These are phyloP conservation scores for Ellobius talpinus DNA, from an alignment of 2,113 vertebrate genomes.

Conservation along the genomic window DNA sequence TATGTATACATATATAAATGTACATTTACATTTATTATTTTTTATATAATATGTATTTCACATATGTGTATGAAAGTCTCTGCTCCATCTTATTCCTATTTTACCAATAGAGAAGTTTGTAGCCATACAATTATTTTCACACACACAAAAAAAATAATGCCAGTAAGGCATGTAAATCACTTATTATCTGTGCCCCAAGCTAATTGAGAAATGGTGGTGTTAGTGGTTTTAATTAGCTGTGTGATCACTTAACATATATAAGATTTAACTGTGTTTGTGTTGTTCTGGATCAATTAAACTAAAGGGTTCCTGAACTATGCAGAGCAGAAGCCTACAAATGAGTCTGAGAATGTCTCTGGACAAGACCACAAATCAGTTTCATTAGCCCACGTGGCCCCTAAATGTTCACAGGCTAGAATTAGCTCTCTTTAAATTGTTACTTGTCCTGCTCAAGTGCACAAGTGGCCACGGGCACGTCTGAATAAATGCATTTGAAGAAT, in stretches of 20 bases:
- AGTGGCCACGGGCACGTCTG: slow-evolving; percentile 74
- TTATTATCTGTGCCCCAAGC: slow-evolving; percentile 45
- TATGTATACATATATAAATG: background rate
- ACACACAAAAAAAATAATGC: background rate
- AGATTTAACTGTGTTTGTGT: slow-evolving; percentile 71
- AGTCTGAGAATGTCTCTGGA: slow-evolving; percentile 66
- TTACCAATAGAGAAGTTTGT: slow-evolving; percentile 6
- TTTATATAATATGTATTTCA: background rate
- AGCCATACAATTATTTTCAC: slow-evolving; percentile 30
- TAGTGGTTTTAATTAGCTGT: slow-evolving; percentile 67
- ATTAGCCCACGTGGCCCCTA: slow-evolving; percentile 79
- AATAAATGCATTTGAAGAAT: slow-evolving; percentile 70
- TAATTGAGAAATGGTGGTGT: slow-evolving; percentile 54
- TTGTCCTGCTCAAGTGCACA: slow-evolving; percentile 81
- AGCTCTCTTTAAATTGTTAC: slow-evolving; percentile 75
- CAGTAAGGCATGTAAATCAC: background rate
- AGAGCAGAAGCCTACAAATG: slow-evolving; percentile 77
- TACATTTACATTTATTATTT: background rate
- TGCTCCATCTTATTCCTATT: background rate
- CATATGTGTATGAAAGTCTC: background rate
- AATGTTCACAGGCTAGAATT: slow-evolving; percentile 74
- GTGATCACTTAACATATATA: slow-evolving; percentile 70
- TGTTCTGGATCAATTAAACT: slow-evolving; percentile 70
- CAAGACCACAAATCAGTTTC: slow-evolving; percentile 83
- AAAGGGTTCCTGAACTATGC: slow-evolving; percentile 73